phyloP scores from a whole-genome alignment of 37 sponge, comb jelly and placozoan genomes.

The Eunapius fragilis region DNA sequence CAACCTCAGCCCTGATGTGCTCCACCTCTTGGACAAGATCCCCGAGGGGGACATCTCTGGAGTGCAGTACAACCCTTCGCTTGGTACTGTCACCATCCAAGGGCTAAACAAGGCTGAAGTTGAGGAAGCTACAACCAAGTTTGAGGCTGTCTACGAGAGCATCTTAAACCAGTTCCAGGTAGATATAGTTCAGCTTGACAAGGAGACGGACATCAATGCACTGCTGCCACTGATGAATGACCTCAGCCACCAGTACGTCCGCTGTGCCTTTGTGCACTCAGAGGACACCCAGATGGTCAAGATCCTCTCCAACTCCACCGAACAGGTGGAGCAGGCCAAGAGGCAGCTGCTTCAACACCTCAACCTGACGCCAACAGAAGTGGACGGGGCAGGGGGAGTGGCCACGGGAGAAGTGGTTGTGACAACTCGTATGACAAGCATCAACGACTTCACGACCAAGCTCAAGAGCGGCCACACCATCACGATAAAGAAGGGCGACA shows the following conservation, averaged over 20 bases:
- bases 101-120: background rate
- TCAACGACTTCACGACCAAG: too few relatives aligned
- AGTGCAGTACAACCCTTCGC: background rate
- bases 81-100: conserved; percentile 1
- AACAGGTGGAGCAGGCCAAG: conserved; percentile 54
- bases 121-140: background rate
- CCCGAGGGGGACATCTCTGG: conserved; percentile 23
- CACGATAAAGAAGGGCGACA: conserved; percentile 63
- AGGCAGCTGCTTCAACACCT: conserved; percentile 8
- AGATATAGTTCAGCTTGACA: too few relatives aligned
- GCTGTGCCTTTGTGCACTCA: conserved; percentile 11
- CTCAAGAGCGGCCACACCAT: conserved; percentile 33
- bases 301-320: conserved; percentile 36
- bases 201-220: too few relatives aligned
- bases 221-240: too few relatives aligned
- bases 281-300: conserved; percentile 4
- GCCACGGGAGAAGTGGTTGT: too few relatives aligned
- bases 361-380: background rate
- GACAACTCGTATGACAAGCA: too few relatives aligned
- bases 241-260: background rate
- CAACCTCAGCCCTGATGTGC: conserved; percentile 10
- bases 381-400: too few relatives aligned
- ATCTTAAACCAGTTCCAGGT: too few relatives aligned
- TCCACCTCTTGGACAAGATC: conserved; percentile 9
- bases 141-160: background rate